phyloP scores from a whole-genome alignment of 2,797 vertebrate species.

The Semotilus atromaculatus region DNA sequence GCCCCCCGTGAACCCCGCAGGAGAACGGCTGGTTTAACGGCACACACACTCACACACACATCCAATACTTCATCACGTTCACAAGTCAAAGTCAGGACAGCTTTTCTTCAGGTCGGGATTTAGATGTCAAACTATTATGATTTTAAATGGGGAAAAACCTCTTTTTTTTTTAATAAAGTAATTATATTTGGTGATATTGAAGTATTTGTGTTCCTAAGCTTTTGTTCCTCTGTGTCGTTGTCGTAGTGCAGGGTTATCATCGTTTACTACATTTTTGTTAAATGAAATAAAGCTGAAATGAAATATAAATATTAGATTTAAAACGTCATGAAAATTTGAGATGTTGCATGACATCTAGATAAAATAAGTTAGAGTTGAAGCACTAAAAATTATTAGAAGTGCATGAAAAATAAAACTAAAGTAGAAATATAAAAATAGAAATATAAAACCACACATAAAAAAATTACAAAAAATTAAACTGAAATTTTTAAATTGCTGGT shows the following conservation, averaged over 20 bases:
- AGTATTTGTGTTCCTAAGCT: not conserved
- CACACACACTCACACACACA: not conserved
- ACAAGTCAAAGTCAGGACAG: not conserved
- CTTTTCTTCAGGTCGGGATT: not conserved
- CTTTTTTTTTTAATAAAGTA: no score
- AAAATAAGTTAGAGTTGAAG: not conserved
- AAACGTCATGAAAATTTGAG: not conserved
- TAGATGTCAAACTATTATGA: not conserved
- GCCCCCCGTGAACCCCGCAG: conserved; percentile 46
- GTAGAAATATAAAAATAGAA: not conserved
- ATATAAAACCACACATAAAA: not conserved
- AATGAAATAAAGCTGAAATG: not conserved
- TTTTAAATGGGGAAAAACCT: not conserved
- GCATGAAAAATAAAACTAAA: not conserved
- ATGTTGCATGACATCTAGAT: not conserved
- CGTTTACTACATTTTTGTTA: not conserved
- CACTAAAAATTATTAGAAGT: not conserved
- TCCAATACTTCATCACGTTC: not conserved
- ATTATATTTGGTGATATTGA: not conserved
- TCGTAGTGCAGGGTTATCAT: not conserved
- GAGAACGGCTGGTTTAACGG: not conserved
- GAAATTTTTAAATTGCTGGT: not conserved
- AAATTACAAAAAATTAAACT: not conserved
- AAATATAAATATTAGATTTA: not conserved
- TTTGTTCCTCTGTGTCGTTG: not conserved